Evolutionary conservation across 2,888 invertebrate species (phyloP).

Genomic region (Deilephila porcellus): DNA sequence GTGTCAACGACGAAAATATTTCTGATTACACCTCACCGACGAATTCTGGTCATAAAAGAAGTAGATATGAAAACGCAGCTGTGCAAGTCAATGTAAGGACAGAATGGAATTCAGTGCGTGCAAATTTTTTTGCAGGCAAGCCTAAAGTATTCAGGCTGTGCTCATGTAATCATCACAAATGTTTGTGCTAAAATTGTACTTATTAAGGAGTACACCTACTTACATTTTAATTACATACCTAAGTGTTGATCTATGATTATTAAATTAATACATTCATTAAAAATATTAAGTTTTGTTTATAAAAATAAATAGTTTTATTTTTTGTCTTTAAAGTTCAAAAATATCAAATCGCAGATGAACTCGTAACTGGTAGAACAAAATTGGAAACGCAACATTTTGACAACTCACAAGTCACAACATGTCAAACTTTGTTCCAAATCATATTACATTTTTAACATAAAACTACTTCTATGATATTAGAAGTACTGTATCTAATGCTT

Average conservation of each 20-base stretch:
- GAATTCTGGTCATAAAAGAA: neutral
- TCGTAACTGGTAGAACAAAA: neutral
- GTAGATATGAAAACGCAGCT: neutral
- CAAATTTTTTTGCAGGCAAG: conserved; percentile 20
- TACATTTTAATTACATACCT: too few relatives aligned
- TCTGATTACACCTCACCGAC: neutral
- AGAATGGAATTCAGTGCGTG: conserved; percentile 15
- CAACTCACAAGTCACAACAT: neutral
- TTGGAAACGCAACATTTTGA: neutral
- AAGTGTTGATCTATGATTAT: neutral
- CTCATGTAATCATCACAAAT: conserved; percentile 11
- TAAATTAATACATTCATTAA: too few relatives aligned
- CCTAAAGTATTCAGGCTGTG: conserved; percentile 28
- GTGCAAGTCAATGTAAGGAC: neutral
- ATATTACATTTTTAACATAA: neutral
- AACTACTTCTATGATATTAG: neutral
- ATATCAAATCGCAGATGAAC: too few relatives aligned
- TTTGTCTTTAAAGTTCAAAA: too few relatives aligned
- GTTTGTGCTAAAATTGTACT: neutral
- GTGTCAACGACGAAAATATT: neutral
- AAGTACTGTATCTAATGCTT: neutral
- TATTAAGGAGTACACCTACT: neutral
- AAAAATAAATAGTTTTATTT: too few relatives aligned
- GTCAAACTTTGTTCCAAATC: neutral
- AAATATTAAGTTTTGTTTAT: too few relatives aligned